Evolutionary conservation across 2,113 vertebrate species (phyloP), one percentile per base, ranked within the genome.

Genomic region (Callospermophilus lateralis): DNA sequence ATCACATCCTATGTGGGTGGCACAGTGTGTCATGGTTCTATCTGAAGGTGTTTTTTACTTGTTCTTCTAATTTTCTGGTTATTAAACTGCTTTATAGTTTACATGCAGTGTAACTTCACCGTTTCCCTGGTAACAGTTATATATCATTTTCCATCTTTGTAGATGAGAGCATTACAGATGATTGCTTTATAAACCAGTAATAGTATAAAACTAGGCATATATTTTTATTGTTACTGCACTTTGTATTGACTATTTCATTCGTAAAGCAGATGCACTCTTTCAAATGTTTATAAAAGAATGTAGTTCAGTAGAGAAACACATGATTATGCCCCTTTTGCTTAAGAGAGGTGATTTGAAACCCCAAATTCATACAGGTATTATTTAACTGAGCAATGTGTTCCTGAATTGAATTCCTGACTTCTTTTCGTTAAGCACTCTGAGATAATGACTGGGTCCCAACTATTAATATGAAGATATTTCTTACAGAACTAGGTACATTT

Each of bases 51-150:
- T 51, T 97, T 98, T 96, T 95, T 97, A 45, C 4, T 32, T 94
- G 13, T 88, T 94, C 93, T 98, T 98, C 83, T 98, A 93, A 97
- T 98, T 98, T 98, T 98, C 77, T 16, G 34, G 73, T 97, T 98
- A 97, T 98, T 98, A 97, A 98, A 98, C 9, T 93, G 96, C 95
- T 97, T 96, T 89, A 97, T 98, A 98, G 98, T 98, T 98, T 98
- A 97, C 65, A 97, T 85, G 98, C 96, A 97, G 89, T 98, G 98
- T 98, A 89, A 96, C 84, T 97, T 98, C 95, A 89, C 88, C 96
- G 98, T 98, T 98, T 98, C 98, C 98, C 97, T 98, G 98, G 98
- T 98, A 98, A 98, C 98, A 96, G 95, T 89, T 97, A 97, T 97
- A 96, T 98, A 98, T 98, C 95, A 98, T 84, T 97, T 98, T 97